These are phyloP conservation scores for Odontesthes bonariensis DNA, from an alignment of 2,113 vertebrate species.

Conservation along the genomic window DNA sequence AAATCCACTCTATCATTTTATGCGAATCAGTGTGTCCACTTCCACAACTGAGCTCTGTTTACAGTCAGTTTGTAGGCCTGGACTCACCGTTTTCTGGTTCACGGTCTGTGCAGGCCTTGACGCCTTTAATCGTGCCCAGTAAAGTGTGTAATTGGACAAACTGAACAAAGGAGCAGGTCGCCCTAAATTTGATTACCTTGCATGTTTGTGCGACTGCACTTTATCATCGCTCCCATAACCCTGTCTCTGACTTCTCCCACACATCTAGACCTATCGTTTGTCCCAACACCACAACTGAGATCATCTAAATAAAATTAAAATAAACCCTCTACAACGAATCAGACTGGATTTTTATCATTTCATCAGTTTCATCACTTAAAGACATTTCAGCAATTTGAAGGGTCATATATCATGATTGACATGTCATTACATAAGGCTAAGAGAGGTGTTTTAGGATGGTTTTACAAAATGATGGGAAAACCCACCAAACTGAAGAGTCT, in stretches of 20 bases:
- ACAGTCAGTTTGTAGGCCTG: background rate
- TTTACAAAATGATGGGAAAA: no score
- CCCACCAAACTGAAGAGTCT: background rate
- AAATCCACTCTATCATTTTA: background rate
- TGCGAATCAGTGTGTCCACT: background rate
- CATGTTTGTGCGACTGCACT: background rate
- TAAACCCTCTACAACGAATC: no score
- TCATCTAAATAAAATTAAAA: background rate
- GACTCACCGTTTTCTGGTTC: background rate
- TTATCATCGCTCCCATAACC: background rate
- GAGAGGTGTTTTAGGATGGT: no score
- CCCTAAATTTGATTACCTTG: background rate
- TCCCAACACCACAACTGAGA: background rate
- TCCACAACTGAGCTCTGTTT: background rate
- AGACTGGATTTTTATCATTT: no score
- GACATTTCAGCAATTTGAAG: background rate
- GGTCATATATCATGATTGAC: background rate
- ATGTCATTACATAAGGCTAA: background rate
- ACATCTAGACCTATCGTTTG: background rate
- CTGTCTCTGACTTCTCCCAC: background rate
- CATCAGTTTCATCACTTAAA: no score
- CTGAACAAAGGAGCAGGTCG: background rate
- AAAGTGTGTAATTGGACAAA: background rate
- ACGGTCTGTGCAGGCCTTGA: background rate
- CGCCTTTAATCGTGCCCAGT: background rate